A percentile compares a stretch with the other conserved stretches of the same genome.
Evolutionary conservation across 2,797 vertebrate genomes (phyloP).

Genomic region (Orientallactaga sibirica): DNA sequence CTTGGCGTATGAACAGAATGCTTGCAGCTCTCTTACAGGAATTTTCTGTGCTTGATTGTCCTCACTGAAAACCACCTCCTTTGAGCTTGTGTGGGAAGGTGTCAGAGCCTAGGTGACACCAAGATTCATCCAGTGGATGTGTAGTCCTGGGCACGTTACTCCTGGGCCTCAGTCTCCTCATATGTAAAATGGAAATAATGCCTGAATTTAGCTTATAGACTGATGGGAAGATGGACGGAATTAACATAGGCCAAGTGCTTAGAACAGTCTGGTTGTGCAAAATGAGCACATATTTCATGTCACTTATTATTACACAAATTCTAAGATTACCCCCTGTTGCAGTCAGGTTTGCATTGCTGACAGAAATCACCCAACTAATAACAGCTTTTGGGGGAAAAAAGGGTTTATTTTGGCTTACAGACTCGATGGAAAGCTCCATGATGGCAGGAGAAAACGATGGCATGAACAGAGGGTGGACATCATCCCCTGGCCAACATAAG

Average conservation of each 20-base stretch:
- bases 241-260: background rate
- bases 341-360: too few species aligned
- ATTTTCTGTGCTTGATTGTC: background rate
- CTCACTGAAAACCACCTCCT: background rate
- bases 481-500: too few species aligned
- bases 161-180: slow-evolving; percentile 23
- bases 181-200: slow-evolving; percentile 1
- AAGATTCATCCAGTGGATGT: background rate
- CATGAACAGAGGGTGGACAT: too few species aligned
- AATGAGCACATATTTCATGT: background rate
- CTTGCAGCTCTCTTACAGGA: background rate
- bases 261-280: background rate
- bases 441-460: too few species aligned
- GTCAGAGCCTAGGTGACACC: background rate
- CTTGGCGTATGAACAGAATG: background rate
- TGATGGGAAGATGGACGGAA: background rate
- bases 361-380: too few species aligned
- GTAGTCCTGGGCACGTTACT: background rate
- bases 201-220: background rate
- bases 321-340: background rate
- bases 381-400: too few species aligned
- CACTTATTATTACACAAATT: background rate
- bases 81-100: background rate
- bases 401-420: too few species aligned
- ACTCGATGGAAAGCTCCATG: too few species aligned